These are phyloP conservation scores for Thysanoteuthis rhombus DNA, from an alignment of 2,888 invertebrate genomes.

Conservation along the genomic window DNA sequence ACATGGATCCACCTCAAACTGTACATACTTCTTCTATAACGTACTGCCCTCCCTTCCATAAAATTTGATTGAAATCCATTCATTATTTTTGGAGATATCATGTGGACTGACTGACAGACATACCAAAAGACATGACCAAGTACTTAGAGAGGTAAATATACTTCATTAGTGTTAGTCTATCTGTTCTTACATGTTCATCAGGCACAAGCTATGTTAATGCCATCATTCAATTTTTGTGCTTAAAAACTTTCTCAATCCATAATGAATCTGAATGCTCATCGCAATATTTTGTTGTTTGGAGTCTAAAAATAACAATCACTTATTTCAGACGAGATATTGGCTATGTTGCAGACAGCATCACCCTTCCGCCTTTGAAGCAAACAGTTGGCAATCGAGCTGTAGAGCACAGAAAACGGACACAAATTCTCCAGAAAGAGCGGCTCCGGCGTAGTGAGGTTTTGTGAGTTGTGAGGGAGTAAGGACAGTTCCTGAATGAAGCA, in stretches of 20 bases:
- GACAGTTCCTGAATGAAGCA: background rate
- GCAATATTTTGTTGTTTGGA: background rate
- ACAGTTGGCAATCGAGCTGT: slow-evolving; percentile 65
- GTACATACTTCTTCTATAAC: no score
- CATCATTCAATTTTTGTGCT: no score
- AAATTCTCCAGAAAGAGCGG: slow-evolving; percentile 64
- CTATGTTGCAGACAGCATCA: slow-evolving; percentile 60
- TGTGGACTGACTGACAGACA: no score
- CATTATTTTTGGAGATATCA: no score
- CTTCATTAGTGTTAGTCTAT: background rate
- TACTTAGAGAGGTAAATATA: no score
- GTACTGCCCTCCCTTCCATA: no score
- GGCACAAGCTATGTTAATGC: no score
- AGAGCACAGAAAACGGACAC: slow-evolving; percentile 63
- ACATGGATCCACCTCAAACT: no score
- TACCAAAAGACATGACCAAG: no score
- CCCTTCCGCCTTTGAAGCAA: slow-evolving; percentile 65
- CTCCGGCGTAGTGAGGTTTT: slow-evolving; percentile 37
- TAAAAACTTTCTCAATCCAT: background rate
- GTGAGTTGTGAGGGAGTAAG: background rate
- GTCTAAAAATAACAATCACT: background rate
- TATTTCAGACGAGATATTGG: slow-evolving; percentile 64
- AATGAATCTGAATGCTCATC: background rate
- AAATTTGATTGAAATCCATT: no score
- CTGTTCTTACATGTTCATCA: background rate